These are phyloP conservation scores for Artibeus lituratus DNA, from an alignment of 2,797 vertebrate species.

Conservation along the genomic window DNA sequence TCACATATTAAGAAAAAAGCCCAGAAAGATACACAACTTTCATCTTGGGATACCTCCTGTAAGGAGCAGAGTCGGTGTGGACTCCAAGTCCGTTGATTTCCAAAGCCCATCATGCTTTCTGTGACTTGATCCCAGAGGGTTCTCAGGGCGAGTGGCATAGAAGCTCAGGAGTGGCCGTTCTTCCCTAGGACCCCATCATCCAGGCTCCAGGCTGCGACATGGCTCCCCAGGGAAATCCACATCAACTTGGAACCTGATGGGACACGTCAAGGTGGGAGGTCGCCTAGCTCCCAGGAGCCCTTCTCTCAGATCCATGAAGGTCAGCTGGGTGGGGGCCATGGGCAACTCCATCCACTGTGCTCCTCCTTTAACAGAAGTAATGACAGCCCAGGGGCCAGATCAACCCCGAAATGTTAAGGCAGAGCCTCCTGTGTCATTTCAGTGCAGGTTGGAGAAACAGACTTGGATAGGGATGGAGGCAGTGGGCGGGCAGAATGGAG, in stretches of 20 bases:
- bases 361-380: background rate
- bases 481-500: background rate
- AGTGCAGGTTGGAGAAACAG: background rate
- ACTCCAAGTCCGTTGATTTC: no score
- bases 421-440: background rate
- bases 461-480: background rate
- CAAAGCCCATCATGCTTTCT: background rate
- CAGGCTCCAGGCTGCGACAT: background rate
- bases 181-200: background rate
- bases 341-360: fast-evolving
- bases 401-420: fast-evolving
- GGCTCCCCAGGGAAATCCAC: background rate
- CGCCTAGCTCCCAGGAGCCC: no score
- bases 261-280: background rate
- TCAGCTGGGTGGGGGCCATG: fast-evolving
- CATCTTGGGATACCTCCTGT: background rate
- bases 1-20: background rate
- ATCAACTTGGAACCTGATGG: background rate
- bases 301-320: fast-evolving
- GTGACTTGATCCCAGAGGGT: background rate
- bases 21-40: background rate
- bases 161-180: background rate
- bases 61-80: no score
- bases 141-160: background rate
- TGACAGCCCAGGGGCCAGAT: background rate